Evolutionary conservation across 2,797 vertebrate species (phyloP).

Genomic region (Anableps anableps): DNA sequence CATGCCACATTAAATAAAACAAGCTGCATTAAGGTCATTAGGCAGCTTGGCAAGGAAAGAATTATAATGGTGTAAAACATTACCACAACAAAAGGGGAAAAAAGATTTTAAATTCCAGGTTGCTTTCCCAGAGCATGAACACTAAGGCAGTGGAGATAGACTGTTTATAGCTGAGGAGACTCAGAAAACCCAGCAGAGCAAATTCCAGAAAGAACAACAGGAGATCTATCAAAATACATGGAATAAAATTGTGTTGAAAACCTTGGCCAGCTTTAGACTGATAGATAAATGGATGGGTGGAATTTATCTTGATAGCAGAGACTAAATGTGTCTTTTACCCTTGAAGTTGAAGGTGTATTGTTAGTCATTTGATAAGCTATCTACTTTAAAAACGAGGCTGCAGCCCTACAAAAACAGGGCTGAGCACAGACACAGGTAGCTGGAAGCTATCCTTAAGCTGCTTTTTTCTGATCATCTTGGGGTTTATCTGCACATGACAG

Average conservation of each 20-base stretch:
- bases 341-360: slow-evolving; percentile 50
- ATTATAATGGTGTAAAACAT: slow-evolving; percentile 5
- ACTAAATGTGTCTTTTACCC: slow-evolving; percentile 50
- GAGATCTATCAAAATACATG: slow-evolving; percentile 9
- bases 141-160: slow-evolving; percentile 4
- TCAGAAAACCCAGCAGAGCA: slow-evolving; percentile 21
- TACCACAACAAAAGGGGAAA: background rate
- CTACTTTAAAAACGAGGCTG: slow-evolving; percentile 38
- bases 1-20: slow-evolving; percentile 25
- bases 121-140: background rate
- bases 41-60: slow-evolving; percentile 12
- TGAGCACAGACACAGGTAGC: slow-evolving; percentile 5
- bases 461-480: background rate
- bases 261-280: slow-evolving; percentile 23
- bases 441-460: background rate
- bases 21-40: slow-evolving; percentile 18
- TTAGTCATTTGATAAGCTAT: slow-evolving; percentile 53
- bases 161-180: background rate
- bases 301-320: slow-evolving; percentile 36
- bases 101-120: slow-evolving; percentile 8
- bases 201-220: slow-evolving; percentile 7
- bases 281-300: slow-evolving; percentile 35
- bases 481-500: slow-evolving; percentile 11
- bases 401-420: slow-evolving; percentile 17
- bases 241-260: slow-evolving; percentile 10